Percentiles rank a stretch among this genome's conserved stretches.
These are phyloP conservation scores for Enteromius anoplus DNA, from an alignment of 2,797 vertebrate species.

Conservation along the genomic window DNA sequence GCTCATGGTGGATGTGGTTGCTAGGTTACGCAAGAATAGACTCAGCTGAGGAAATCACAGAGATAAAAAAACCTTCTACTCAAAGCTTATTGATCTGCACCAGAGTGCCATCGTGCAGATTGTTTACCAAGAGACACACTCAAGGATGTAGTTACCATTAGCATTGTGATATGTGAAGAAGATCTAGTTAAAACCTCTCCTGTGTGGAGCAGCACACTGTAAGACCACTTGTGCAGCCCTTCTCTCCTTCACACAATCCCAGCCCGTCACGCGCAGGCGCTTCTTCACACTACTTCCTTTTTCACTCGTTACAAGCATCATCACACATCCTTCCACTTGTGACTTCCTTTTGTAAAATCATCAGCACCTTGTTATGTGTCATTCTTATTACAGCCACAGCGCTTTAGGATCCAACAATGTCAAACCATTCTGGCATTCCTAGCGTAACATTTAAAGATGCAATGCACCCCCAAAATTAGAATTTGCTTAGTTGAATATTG, in stretches of 20 bases:
- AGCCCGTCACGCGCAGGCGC: not conserved
- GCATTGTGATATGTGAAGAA: not conserved
- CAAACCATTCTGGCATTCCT: not conserved
- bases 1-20: conserved; percentile 53
- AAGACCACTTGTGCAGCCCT: conserved; percentile 23
- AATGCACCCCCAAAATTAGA: not conserved
- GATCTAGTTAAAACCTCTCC: conserved; percentile 25
- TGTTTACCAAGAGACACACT: conserved; percentile 56
- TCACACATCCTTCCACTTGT: conserved; percentile 4
- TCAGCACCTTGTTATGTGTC: not conserved
- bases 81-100: conserved; percentile 54
- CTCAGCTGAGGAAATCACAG: conserved; percentile 37
- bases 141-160: conserved; percentile 19
- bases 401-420: not conserved
- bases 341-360: conserved; percentile 30
- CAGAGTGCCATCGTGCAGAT: conserved; percentile 32
- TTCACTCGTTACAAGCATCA: not conserved
- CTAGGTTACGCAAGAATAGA: conserved; percentile 58
- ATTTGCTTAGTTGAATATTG: not conserved
- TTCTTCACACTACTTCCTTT: conserved; percentile 12
- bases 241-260: conserved; percentile 3
- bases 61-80: conserved; percentile 40
- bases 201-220: conserved; percentile 5
- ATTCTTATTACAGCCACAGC: conserved; percentile 11
- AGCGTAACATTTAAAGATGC: not conserved